phyloP scores from a whole-genome alignment of 2,888 invertebrate genomes.

The Phlogophora meticulosa region DNA sequence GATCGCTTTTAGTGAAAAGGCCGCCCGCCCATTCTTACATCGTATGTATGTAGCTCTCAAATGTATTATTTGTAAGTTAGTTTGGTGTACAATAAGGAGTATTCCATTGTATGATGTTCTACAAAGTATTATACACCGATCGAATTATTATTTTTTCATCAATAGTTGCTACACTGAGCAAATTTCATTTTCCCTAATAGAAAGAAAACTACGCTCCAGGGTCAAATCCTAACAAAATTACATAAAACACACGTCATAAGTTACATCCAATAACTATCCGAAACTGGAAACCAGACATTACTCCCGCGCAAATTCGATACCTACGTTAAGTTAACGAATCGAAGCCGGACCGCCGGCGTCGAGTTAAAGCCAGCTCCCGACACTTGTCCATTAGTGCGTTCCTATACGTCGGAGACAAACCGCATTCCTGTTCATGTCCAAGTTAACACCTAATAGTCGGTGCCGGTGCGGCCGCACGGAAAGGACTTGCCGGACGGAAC shows the following conservation, averaged over 20 bases:
- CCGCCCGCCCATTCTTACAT: too few relatives aligned
- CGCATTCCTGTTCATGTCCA: constrained; percentile 69
- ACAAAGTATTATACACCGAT: too few relatives aligned
- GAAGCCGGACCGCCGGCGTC: constrained; percentile 35
- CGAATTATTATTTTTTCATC: too few relatives aligned
- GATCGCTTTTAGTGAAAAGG: too few relatives aligned
- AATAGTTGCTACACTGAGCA: too few relatives aligned
- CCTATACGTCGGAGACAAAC: constrained; percentile 65
- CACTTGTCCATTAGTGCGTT: constrained; percentile 67
- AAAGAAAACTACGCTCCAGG: too few relatives aligned
- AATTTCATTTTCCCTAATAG: too few relatives aligned
- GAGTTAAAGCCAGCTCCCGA: constrained; percentile 52
- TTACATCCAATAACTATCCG: constrained; percentile 23
- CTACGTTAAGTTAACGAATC: constrained; percentile 53
- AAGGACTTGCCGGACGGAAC: constrained; percentile 69
- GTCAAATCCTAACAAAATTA: too few relatives aligned
- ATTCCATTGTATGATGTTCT: too few relatives aligned
- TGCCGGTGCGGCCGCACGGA: constrained; percentile 68
- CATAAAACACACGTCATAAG: constrained; percentile 14
- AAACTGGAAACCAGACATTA: constrained; percentile 37
- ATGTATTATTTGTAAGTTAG: too few relatives aligned
- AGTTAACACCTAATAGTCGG: constrained; percentile 73
- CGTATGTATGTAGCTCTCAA: too few relatives aligned
- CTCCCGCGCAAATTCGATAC: constrained; percentile 33
- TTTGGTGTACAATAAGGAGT: too few relatives aligned